Evolutionary conservation across 2,888 invertebrate genomes (phyloP).

Genomic region (Merodon equestris): DNA sequence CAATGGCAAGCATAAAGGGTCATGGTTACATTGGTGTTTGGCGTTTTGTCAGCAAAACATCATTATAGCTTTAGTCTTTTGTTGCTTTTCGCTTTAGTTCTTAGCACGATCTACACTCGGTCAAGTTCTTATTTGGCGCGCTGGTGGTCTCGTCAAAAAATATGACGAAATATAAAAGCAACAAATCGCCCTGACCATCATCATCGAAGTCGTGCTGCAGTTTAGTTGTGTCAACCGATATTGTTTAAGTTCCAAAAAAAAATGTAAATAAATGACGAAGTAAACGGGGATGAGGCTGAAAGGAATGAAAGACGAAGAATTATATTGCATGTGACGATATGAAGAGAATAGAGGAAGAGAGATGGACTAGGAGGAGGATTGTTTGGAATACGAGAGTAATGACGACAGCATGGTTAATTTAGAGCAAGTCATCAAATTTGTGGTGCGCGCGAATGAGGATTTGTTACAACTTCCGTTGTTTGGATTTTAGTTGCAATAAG

Average conservation of each 20-base stretch:
- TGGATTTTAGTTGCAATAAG: conserved; percentile 25
- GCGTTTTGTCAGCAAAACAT: conserved; percentile 60
- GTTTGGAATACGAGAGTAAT: conserved; percentile 52
- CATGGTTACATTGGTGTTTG: conserved; percentile 31
- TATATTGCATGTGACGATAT: too few species aligned
- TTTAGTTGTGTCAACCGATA: conserved; percentile 49
- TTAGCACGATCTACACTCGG: conserved; percentile 17
- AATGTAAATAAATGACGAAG: conserved; percentile 40
- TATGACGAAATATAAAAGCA: conserved; percentile 17
- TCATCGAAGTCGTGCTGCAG: too few species aligned
- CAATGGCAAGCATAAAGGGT: conserved; percentile 22
- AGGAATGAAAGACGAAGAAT: conserved; percentile 8
- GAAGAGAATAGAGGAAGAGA: conserved; percentile 21
- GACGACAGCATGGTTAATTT: conserved; percentile 38
- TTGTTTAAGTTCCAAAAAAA: conserved; percentile 42
- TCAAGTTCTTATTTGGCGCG: conserved; percentile 30
- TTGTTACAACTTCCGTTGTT: conserved; percentile 49
- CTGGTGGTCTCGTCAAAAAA: conserved; percentile 55
- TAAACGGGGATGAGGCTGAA: conserved; percentile 35
- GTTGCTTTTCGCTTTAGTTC: conserved; percentile 4
- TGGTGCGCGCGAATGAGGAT: conserved; percentile 9
- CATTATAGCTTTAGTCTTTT: conserved; percentile 38
- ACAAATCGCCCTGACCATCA: conserved; percentile 27
- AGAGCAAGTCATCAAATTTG: conserved; percentile 48
- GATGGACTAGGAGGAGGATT: conserved; percentile 33